phyloP scores from a whole-genome alignment of 2,113 vertebrate species.

The Xiphias gladius region DNA sequence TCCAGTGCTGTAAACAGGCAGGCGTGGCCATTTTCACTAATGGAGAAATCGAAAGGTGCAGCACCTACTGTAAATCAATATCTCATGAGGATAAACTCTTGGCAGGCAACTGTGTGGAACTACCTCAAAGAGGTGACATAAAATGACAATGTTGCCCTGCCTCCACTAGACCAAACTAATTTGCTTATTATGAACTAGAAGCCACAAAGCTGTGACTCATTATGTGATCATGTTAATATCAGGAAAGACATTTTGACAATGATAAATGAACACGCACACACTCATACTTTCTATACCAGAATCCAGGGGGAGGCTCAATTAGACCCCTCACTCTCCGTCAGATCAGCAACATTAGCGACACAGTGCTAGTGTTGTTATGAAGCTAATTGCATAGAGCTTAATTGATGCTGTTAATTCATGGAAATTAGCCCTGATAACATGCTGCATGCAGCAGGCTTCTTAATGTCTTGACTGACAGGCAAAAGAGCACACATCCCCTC shows the following conservation, averaged over 20 bases:
- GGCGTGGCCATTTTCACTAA: slow-evolving; percentile 80
- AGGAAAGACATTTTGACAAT: slow-evolving; percentile 51
- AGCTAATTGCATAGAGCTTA: slow-evolving; percentile 97
- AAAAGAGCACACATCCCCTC: slow-evolving; percentile 69
- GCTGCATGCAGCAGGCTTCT: slow-evolving; percentile 77
- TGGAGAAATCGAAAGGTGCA: slow-evolving; percentile 81
- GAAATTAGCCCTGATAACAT: slow-evolving; percentile 95
- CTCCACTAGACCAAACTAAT: not conserved
- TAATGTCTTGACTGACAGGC: slow-evolving; percentile 80
- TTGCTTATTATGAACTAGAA: slow-evolving; percentile 31
- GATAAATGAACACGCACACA: slow-evolving; percentile 21
- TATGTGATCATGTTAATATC: slow-evolving; percentile 46
- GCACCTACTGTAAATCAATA: slow-evolving; percentile 80
- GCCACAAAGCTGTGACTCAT: slow-evolving; percentile 27
- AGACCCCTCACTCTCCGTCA: slow-evolving; percentile 86
- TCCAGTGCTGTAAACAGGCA: slow-evolving; percentile 72
- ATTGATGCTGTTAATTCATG: slow-evolving; percentile 97
- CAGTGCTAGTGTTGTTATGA: slow-evolving; percentile 93
- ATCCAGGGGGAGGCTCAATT: slow-evolving; percentile 88
- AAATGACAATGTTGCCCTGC: slow-evolving; percentile 6
- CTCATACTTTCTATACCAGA: slow-evolving; percentile 51
- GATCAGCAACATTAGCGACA: slow-evolving; percentile 94
- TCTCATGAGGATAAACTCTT: slow-evolving; percentile 63
- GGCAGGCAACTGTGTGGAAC: slow-evolving; percentile 57
- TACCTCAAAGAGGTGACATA: slow-evolving; percentile 40